A percentile compares a stretch with the other conserved stretches of the same genome.
Conservation (phyloP, 2,797 vertebrate species). For the Valencia hispanica region DNA sequence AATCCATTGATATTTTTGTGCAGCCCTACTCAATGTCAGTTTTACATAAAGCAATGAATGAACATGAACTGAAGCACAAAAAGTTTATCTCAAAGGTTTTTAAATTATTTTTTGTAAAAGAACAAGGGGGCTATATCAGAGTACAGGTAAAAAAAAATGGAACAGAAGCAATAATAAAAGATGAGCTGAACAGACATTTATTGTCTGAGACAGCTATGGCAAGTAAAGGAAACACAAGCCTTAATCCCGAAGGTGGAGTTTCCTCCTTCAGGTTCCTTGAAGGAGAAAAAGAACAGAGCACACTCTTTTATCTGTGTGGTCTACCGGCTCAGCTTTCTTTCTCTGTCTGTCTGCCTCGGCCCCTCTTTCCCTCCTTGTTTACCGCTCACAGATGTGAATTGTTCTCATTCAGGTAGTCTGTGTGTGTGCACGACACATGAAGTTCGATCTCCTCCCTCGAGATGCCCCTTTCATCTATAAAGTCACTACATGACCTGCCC, state of each 20-base stretch:
- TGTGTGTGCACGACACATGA: constrained; percentile 70
- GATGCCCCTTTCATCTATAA: constrained; percentile 72
- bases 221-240: constrained; percentile 72
- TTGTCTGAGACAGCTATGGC: constrained; percentile 56
- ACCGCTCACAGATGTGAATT: constrained; percentile 73
- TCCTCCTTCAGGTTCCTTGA: constrained; percentile 72
- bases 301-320: constrained; percentile 95
- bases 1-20: neutral
- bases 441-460: constrained; percentile 89
- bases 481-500: constrained; percentile 57
- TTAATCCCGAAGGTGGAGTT: constrained; percentile 74
- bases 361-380: constrained; percentile 60
- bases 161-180: constrained; percentile 34
- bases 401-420: constrained; percentile 68
- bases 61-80: neutral
- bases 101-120: neutral
- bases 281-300: constrained; percentile 85
- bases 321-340: constrained; percentile 84
- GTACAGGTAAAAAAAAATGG: constrained; percentile 21
- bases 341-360: constrained; percentile 57
- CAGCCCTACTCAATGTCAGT: neutral
- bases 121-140: neutral
- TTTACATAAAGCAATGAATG: neutral
- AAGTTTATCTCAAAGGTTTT: neutral
- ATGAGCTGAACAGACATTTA: constrained; percentile 66